Percentiles rank a stretch among this genome's conserved stretches.
phyloP scores from a whole-genome alignment of 2,113 vertebrate genomes.

The Oncorhynchus gorbuscha region DNA sequence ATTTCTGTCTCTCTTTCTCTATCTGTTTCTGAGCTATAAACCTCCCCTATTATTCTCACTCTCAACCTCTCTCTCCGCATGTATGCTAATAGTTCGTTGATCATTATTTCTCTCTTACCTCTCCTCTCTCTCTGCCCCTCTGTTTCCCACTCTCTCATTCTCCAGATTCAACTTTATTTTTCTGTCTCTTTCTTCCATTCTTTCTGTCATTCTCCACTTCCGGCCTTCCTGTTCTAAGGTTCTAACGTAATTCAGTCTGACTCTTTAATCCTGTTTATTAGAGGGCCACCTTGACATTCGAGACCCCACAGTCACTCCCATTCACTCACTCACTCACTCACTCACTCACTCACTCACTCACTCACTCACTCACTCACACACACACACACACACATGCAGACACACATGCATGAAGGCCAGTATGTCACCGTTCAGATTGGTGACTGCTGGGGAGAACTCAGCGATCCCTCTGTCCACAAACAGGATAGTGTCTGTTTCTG shows the following conservation, averaged over 20 bases:
- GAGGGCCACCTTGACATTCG: conserved; percentile 26
- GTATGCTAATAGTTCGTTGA: background rate
- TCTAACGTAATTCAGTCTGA: background rate
- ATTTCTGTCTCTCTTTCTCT: conserved; percentile 16
- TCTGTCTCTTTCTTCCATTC: background rate
- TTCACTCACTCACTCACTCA: background rate
- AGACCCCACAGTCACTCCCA: conserved; percentile 10
- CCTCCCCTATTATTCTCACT: background rate
- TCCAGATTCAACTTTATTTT: background rate
- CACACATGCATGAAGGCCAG: conserved; percentile 7
- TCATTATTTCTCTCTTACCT: background rate
- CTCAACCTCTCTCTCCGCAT: background rate
- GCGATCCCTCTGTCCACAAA: conserved; percentile 36
- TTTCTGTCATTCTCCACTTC: background rate
- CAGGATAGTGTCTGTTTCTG: conserved; percentile 18
- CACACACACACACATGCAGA: conserved; percentile 7
- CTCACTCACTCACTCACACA: background rate
- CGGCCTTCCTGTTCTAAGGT: background rate
- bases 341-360: background rate
- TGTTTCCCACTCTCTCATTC: background rate
- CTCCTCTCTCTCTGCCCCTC: background rate
- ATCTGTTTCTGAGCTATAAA: background rate
- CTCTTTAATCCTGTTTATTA: conserved; percentile 19
- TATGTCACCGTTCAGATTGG: background rate
- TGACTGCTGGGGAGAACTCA: conserved; percentile 26